phyloP scores from a whole-genome alignment of 2,113 vertebrate species.

The Leucosticte australis region DNA sequence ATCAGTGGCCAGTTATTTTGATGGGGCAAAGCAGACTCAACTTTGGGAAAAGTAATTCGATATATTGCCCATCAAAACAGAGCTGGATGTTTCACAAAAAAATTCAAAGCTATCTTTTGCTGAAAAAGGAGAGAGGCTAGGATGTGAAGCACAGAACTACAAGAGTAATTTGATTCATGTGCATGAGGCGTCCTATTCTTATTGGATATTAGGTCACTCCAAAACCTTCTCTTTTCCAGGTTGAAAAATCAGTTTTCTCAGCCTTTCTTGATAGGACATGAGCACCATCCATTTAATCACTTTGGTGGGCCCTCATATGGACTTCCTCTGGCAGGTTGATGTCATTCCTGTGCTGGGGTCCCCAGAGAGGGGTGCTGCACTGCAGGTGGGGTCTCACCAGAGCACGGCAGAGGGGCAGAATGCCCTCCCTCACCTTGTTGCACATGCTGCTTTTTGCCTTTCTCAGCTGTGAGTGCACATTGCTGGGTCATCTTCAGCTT shows the following conservation, averaged over 20 bases:
- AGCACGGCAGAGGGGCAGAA: neutral
- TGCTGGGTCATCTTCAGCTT: neutral
- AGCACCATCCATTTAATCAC: neutral
- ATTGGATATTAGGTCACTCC: neutral
- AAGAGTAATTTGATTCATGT: neutral
- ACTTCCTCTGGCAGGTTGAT: rapidly evolving
- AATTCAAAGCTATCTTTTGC: neutral
- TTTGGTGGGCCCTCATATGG: too few relatives aligned
- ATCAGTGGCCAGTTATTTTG: neutral
- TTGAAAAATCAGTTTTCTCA: neutral
- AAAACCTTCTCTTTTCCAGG: neutral
- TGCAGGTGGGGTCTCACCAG: neutral
- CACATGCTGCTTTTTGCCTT: neutral
- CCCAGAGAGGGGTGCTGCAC: neutral
- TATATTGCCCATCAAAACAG: neutral
- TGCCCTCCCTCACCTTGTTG: neutral
- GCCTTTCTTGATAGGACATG: neutral
- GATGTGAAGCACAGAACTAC: neutral
- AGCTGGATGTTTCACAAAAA: neutral
- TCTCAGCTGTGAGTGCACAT: neutral
- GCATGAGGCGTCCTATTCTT: neutral
- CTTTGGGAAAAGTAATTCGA: neutral
- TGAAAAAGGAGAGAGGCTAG: neutral
- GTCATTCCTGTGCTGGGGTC: neutral
- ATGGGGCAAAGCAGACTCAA: neutral